phyloP scores from a whole-genome alignment of 2,797 vertebrate species.

The Acrossocheilus fasciatus region DNA sequence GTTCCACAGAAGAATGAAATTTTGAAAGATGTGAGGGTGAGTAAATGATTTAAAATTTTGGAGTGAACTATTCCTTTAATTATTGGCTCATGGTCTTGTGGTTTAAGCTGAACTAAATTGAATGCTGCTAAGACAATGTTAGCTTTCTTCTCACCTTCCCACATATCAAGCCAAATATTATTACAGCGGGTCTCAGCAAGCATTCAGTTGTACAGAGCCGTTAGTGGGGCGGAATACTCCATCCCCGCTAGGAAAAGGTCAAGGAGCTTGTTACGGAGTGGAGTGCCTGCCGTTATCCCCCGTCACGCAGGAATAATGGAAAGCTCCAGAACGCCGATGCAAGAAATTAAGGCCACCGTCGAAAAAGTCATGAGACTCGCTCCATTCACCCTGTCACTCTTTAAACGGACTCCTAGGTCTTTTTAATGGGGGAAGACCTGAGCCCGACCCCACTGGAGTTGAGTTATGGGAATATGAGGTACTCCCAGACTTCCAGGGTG shows the following conservation, averaged over 20 bases:
- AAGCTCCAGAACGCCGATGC: slow-evolving; percentile 45
- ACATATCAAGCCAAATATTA: slow-evolving; percentile 50
- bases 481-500: slow-evolving; percentile 12
- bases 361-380: slow-evolving; percentile 55
- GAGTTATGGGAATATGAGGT: slow-evolving; percentile 49
- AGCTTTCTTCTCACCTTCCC: slow-evolving; percentile 41
- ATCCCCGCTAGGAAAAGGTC: slow-evolving; percentile 53
- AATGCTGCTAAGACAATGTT: slow-evolving; percentile 25
- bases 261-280: slow-evolving; percentile 53
- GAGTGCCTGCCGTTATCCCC: slow-evolving; percentile 49
- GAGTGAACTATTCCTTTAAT: slow-evolving; percentile 1
- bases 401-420: slow-evolving; percentile 53
- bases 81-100: neutral
- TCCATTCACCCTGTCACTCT: slow-evolving; percentile 44
- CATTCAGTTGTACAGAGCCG: slow-evolving; percentile 20
- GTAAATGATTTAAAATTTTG: neutral
- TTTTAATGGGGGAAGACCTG: slow-evolving; percentile 57
- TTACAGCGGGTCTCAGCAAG: slow-evolving; percentile 29
- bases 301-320: slow-evolving; percentile 53
- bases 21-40: neutral
- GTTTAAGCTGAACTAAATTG: slow-evolving; percentile 4
- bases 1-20: neutral
- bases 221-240: slow-evolving; percentile 25
- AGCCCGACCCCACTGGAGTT: slow-evolving; percentile 39
- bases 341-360: slow-evolving; percentile 55